Percentiles rank a stretch among this genome's conserved stretches.
These are phyloP conservation scores for Vulpes lagopus DNA, from an alignment of 2,113 vertebrate genomes.

Conservation along the genomic window DNA sequence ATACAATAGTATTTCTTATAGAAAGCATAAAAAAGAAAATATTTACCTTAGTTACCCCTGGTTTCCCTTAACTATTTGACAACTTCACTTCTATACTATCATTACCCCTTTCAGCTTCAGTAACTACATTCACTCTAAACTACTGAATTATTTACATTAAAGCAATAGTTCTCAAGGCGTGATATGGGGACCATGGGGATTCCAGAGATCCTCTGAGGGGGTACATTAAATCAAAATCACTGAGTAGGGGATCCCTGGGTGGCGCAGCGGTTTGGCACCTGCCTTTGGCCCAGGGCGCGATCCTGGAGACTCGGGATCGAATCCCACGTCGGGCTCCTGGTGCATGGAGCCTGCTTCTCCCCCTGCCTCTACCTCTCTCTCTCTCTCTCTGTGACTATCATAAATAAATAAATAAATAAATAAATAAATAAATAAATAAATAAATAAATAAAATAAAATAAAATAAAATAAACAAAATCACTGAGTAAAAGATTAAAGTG, in stretches of 20 bases:
- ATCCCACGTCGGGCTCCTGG: too few species aligned
- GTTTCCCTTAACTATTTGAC: not conserved
- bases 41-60: constrained; percentile 16
- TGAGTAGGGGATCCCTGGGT: not conserved
- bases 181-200: not conserved
- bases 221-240: not conserved
- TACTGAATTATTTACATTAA: not conserved
- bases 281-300: too few species aligned
- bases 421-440: too few species aligned
- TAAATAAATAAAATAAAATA: too few species aligned
- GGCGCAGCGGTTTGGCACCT: too few species aligned
- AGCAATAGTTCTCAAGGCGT: not conserved
- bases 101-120: constrained; percentile 4
- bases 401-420: too few species aligned
- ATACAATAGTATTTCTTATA: not conserved
- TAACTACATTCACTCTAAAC: constrained; percentile 8
- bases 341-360: too few species aligned
- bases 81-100: not conserved
- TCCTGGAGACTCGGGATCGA: too few species aligned
- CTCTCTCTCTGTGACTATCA: too few species aligned
- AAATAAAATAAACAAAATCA: not conserved
- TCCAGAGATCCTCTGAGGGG: not conserved
- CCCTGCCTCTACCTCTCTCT: too few species aligned
- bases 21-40: not conserved
- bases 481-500: not conserved